Base-by-base conservation (phyloP, 2,888 invertebrate genomes). In the Drosophila formosana region DNA sequence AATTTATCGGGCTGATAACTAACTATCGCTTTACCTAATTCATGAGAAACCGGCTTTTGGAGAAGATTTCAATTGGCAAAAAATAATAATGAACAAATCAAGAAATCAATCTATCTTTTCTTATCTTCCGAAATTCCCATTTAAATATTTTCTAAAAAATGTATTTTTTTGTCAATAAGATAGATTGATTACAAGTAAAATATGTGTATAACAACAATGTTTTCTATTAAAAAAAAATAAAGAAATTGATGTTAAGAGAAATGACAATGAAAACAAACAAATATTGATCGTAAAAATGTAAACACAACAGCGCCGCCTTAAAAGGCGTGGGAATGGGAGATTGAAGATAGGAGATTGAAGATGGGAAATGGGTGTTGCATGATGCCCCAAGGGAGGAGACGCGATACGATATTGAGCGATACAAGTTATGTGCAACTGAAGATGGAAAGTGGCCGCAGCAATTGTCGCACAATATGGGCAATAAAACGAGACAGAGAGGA, bases 391-490 rank as follows among this genome's bases (percentile, higher is more conserved):
- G 61, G 60, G 61, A 50, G 34, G 32, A 25, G 45, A 26, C 45
- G 41, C 25, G 28, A 41, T 28, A 39, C 51, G 25, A 61, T 49
- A 64, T 45, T 9, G 49, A 56, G 23, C 52, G 43, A 25, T 34
- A 53, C 46, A 41, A 32, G 41, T 51, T 46, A 51, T 55, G 50
- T 55, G 43, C 11, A 18, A 46, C 28, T 30, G n/a, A 30, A 39
- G 23, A 41, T 46, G 52, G 13, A 41, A 46, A 69, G 41, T 23
- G 51, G 25, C 26, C 30, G 39, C 61, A 64, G 46, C 60, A 78
- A 74, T 76, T 76, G 69, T 28, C 18, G 32, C 5, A 50, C 66
- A 71, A 67, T 72, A 61, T 82, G 80, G 62, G 73, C 45, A 68
- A 76, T 82, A 79, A 76, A 82, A 69, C 61, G 50, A 51, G 34